These are phyloP conservation scores for Anoplolepis gracilipes DNA, from an alignment of 1,140 invertebrate species.

Conservation along the genomic window DNA sequence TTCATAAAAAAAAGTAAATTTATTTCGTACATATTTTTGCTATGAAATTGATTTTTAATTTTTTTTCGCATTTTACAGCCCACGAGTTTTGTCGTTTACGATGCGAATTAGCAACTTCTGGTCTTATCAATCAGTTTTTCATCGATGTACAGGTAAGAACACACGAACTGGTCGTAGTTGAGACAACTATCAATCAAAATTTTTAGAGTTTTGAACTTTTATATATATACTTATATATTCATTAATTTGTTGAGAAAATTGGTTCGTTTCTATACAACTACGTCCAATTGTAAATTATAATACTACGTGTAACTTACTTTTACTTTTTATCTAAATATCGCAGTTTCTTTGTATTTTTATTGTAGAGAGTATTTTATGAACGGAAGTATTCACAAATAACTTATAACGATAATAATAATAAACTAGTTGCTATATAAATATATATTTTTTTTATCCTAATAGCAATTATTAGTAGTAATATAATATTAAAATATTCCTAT, in stretches of 20 bases:
- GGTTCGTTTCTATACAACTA: neutral
- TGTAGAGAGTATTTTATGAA: neutral
- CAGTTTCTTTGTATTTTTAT: neutral
- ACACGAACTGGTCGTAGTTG: neutral
- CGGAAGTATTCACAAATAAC: too few relatives aligned
- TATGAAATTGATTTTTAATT: slow-evolving; percentile 26
- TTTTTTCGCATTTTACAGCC: slow-evolving; percentile 1
- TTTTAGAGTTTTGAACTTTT: neutral
- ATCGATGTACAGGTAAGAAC: neutral
- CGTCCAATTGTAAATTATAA: neutral
- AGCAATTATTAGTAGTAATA: neutral
- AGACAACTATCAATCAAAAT: neutral
- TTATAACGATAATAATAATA: neutral
- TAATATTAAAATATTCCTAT: neutral
- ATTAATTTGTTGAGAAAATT: neutral
- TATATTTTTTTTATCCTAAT: neutral
- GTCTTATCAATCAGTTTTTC: neutral
- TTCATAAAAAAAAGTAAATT: slow-evolving; percentile 56
- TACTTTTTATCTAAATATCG: neutral
- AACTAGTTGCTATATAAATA: neutral
- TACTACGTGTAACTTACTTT: slow-evolving; percentile 11
- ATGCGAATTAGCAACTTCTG: neutral
- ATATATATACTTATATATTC: neutral
- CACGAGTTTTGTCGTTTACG: neutral
- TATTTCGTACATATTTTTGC: slow-evolving; percentile 46